Base-by-base conservation (phyloP, 2,888 invertebrate species). In the Zaprionus obscuricornis region DNA sequence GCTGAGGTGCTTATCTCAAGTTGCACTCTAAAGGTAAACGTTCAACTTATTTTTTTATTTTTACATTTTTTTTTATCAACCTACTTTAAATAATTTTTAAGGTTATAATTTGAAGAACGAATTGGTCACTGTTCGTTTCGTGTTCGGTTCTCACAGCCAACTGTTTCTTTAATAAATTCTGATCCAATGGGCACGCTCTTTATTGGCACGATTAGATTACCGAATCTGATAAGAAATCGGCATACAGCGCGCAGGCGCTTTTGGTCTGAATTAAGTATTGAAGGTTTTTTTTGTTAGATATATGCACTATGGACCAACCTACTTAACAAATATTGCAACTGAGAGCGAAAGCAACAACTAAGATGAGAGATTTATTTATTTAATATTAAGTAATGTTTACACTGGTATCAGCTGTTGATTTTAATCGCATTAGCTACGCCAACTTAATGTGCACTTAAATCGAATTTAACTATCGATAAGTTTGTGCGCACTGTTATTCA, bases 141-240 rank as follows among this genome's bases (percentile, higher is more conserved):
- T 31, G 14, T 58, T 50, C 75, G 71, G 79, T 57, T 55, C 78
- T 49, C 18, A 72, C 45, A 60, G 50, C 27, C 50, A 60, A 69
- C 68, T 69, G 59, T 55, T n/a, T 45, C 16, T 49, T 43, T 5
- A 10, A 55, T 34, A 13, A 26, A 33, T 37, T 27, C 51, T n/a
- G 18, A 58, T 37, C 34, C 36, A 33, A 40, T 47, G 33, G 39
- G 11, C 27, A 16, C 20, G 40, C 29, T 29, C 58, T 10, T 40
- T 46, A 52, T 33, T 26, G 39, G 27, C 24, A 51, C 57, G 79
- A 82, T 82, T 71, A 78, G 71, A 85, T 71, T 71, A 78, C 34
- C 26, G 42, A 10, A 22, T 39, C 14, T 74, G 83, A 79, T 82
- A 82, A 74, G 50, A 22, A n/a, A n/a, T 27, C 18, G 14, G n/a